Conservation (phyloP, 1,140 invertebrate species). For the Doryteuthis pealeii region DNA sequence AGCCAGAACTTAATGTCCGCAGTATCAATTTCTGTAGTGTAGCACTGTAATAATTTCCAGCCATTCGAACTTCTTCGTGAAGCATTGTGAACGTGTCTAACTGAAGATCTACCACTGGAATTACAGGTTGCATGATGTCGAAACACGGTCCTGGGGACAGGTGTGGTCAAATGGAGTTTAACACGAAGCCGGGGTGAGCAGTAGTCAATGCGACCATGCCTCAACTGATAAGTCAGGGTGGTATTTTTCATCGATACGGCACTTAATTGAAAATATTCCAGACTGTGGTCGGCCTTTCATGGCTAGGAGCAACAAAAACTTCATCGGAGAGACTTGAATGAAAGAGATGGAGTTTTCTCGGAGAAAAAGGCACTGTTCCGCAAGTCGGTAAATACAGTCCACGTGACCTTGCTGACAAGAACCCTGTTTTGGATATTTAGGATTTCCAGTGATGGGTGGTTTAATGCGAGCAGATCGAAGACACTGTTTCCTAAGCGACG, state of each 20-base stretch:
- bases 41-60: constrained; percentile 36
- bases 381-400: constrained; percentile 34
- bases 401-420: constrained; percentile 41
- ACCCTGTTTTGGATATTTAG: constrained; percentile 48
- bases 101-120: constrained; percentile 43
- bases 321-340: constrained; percentile 44
- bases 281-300: constrained; percentile 26
- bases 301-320: constrained; percentile 35
- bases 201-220: constrained; percentile 36
- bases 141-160: constrained; percentile 37
- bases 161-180: constrained; percentile 48
- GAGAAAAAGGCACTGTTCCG: constrained; percentile 37
- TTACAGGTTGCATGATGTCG: constrained; percentile 46
- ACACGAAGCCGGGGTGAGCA: constrained; percentile 37
- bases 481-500: constrained; percentile 40
- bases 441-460: constrained; percentile 39
- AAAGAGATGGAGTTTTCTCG: constrained; percentile 39
- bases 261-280: constrained; percentile 41
- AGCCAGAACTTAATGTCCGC: constrained; percentile 35
- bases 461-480: constrained; percentile 39
- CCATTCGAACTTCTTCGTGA: constrained; percentile 41
- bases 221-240: constrained; percentile 33
- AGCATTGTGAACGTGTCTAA: constrained; percentile 49
- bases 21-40: constrained; percentile 42
- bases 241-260: constrained; percentile 45